Conservation (phyloP, 1,140 invertebrate genomes). For the Chironomus tepperi region DNA sequence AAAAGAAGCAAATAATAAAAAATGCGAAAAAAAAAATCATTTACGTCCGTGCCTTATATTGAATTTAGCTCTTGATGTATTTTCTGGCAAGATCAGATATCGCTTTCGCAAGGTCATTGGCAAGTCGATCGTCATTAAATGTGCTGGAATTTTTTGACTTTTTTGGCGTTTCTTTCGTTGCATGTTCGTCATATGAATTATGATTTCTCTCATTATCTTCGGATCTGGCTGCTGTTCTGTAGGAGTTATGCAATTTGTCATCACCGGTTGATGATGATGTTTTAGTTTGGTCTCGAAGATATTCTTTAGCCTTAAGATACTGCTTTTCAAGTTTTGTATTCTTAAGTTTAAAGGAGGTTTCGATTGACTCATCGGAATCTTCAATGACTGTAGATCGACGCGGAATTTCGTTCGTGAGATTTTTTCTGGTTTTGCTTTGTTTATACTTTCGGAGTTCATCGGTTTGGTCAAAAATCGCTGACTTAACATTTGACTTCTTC, state of each 20-base stretch:
- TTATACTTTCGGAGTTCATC: not conserved
- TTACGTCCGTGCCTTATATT: not conserved
- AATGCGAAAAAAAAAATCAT: not conserved
- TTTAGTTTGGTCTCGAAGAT: not conserved
- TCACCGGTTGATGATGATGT: not conserved
- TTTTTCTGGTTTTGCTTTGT: constrained; percentile 2
- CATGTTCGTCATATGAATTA: not conserved
- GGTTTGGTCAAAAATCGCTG: not conserved
- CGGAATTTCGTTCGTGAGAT: not conserved
- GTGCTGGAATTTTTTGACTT: not conserved
- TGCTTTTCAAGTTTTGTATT: not conserved
- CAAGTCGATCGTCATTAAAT: constrained; percentile 15
- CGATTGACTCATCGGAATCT: constrained; percentile 15
- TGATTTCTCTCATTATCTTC: not conserved
- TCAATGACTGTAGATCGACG: not conserved
- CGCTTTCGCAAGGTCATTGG: constrained; percentile 8
- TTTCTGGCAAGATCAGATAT: constrained; percentile 16
- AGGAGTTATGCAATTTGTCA: not conserved
- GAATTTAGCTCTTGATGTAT: not conserved
- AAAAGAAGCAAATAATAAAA: no score
- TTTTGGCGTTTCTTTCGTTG: not conserved
- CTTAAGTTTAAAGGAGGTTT: not conserved
- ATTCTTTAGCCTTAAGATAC: not conserved
- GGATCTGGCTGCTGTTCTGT: not conserved
- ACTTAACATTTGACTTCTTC: not conserved